Base-by-base conservation (phyloP, 2,797 vertebrate genomes). In the Tokudaia tokunoshimensis region DNA sequence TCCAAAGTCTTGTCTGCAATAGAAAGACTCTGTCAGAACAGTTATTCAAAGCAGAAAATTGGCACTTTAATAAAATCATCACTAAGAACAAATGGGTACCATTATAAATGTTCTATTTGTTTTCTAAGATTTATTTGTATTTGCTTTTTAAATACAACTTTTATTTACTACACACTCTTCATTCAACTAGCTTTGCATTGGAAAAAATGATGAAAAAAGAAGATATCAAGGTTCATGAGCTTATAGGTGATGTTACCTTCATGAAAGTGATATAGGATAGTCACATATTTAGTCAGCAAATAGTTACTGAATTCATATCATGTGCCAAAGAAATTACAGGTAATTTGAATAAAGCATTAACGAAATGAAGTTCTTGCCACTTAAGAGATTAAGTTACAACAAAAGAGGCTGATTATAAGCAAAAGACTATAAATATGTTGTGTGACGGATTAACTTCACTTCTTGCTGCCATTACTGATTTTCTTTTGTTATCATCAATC, bases 1-100 rank as follows among this genome's bases (percentile, higher is more conserved):
- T 34, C 26, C 19, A 52, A 86, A 61, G 14, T 92, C 12, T 3
- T 37, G 37, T 72, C 37, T 93, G 15, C n/a, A 24, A 86, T 76
- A 13, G 31, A 70, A 95, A 94, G 44, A 89, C 6, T 76, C 47
- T 79, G 83, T 92, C 31, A 26, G 70, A 95, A 85, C 78, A 50
- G 9, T 75, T 67, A 65, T 44, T 90, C 92, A 70, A 96, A 90
- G 95, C 31, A 83, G 55, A 94, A 34, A 34, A 8, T 86, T 81
- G 91, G 52, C 3, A 72, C 37, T 90, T 87, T 67, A 17, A 65
- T 88, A 22, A 91, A 90, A 44, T 22, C 1, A 72, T 57, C 67
- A 89, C 31, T 84, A 84, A 94, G 19, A 55, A 50, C 4, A 94
- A 92, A 22, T 7, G 57, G 70, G 74, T 82, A 85, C 0, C 6